phyloP scores from a whole-genome alignment of 2,113 vertebrate species.

The Lepus timidus region DNA sequence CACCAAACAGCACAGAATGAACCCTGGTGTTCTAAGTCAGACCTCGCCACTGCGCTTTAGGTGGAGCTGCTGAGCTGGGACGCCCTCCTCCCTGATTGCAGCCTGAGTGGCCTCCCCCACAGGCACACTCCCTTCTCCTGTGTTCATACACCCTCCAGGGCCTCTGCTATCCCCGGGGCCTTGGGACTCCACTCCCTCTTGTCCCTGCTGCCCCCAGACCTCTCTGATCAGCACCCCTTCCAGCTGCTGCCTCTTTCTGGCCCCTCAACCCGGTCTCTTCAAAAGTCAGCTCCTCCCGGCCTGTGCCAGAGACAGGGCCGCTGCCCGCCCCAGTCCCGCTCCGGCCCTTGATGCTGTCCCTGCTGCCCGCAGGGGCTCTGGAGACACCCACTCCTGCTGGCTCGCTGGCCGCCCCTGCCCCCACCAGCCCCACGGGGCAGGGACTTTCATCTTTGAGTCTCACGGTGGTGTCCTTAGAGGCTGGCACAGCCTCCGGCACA shows the following conservation, averaged over 20 bases:
- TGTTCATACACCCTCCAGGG: background rate
- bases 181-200: background rate
- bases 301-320: background rate
- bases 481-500: background rate
- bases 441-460: no score
- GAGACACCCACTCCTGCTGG: background rate
- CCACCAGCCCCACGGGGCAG: background rate
- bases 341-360: no score
- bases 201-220: background rate
- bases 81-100: background rate
- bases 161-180: background rate
- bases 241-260: no score
- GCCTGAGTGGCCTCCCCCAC: fast-evolving
- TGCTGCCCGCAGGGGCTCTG: fast-evolving
- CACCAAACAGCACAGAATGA: no score
- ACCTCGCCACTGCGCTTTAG: fast-evolving
- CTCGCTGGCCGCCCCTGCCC: no score
- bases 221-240: background rate
- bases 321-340: background rate
- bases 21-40: background rate
- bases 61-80: no score
- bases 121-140: fast-evolving
- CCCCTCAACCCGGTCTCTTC: background rate
- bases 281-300: background rate
- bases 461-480: background rate